Base-by-base conservation (phyloP, 2,113 vertebrate genomes). In the Myotis brandtii region DNA sequence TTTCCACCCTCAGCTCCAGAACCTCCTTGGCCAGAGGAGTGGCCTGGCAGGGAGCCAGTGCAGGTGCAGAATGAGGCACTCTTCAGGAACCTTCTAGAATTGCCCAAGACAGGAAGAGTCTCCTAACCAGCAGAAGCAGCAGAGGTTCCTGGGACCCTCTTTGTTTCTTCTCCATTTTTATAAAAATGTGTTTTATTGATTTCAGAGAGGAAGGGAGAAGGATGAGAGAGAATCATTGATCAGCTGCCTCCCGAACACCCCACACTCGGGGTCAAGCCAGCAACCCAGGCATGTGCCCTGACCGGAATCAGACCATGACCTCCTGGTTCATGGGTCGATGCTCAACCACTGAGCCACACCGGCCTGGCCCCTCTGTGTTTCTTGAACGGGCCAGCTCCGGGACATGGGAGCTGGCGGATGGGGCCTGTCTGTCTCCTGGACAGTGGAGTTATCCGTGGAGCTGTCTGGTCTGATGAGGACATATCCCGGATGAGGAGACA, bases 351-450 rank as follows among this genome's bases (percentile, higher is more conserved):
- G 56, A 59, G 56, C 21, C 56, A 59, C 56, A 21, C 20, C 5
- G 50, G 18, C 83, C 17, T 23, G 37, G 75, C 9, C 32, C 83
- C 4, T 5, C 84, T 62, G 5, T 20, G 43, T 27, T 73, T 50
- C 80, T 37, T 32, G 12, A 11, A 11, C 0, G 0, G 64, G 13
- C 4, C 54, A 48, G 32, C 64, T 21, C n/a, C 0, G 5, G 79
- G 32, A 21, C 21, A 0, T 3, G 12, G 70, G 34, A n/a, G 18
- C 46, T 25, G n/a, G 70, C 56, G 16, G 0, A 56, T 1, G 0
- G 83, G 40, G 32, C 64, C 20, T 3, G 11, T 12, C 46, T 67
- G 77, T 10, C 82, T 32, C 23, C 0, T 1, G 75, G 9, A 40
- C 48, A 4, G 34, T 23, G 12, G 83, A 27, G 25, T 8, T 21